Evolutionary conservation across 1,140 invertebrate species (phyloP).

Genomic region (Papilio dardanus): DNA sequence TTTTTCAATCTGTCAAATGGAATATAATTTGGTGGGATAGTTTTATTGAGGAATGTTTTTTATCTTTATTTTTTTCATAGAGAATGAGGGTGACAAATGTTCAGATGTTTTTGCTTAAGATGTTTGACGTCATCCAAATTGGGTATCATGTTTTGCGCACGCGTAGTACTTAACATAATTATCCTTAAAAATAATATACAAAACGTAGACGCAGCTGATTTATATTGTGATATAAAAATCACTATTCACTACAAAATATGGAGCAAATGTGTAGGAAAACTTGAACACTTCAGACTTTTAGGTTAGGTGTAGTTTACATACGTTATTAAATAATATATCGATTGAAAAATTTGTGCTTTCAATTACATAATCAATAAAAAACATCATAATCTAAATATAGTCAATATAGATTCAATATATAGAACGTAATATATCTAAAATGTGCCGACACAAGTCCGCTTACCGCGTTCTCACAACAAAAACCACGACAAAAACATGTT

Average conservation of each 20-base stretch:
- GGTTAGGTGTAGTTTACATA: slow-evolving; percentile 4
- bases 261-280: slow-evolving; percentile 24
- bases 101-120: too few species aligned
- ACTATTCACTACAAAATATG: slow-evolving; percentile 26
- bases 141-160: neutral
- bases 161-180: neutral
- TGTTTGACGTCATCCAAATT: neutral
- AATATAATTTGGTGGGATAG: slow-evolving; percentile 1
- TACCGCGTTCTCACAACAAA: neutral
- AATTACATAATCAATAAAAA: slow-evolving; percentile 32
- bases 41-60: neutral
- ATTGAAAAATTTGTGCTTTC: slow-evolving; percentile 41
- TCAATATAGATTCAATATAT: slow-evolving; percentile 29
- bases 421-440: slow-evolving; percentile 25
- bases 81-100: too few species aligned
- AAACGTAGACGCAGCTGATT: slow-evolving; percentile 30
- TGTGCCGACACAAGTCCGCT: slow-evolving; percentile 31
- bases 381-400: slow-evolving; percentile 35
- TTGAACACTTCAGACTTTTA: slow-evolving; percentile 28
- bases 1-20: neutral
- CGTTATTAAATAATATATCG: slow-evolving; percentile 23
- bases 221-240: slow-evolving; percentile 20
- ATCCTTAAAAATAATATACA: slow-evolving; percentile 22
- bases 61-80: neutral
- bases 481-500: neutral